Base-by-base conservation (phyloP, 2,888 invertebrate species). In the Sipunculus nudus region DNA sequence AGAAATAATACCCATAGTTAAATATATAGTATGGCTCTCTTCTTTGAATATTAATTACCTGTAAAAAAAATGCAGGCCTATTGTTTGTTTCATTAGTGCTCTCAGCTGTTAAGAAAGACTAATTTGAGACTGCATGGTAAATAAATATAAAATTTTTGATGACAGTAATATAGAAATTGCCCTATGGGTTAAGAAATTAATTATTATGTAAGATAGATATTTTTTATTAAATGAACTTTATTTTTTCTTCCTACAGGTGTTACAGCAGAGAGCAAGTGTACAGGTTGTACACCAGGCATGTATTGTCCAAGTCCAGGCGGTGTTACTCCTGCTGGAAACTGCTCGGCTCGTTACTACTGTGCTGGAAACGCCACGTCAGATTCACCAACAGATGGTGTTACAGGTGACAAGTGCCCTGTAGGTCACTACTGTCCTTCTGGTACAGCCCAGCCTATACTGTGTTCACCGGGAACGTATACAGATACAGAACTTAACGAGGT, bases 351-450 rank as follows among this genome's bases (percentile, higher is more conserved):
- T 3, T 77, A 75, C 67, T 81, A 73, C 66, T 81, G 81, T 53
- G 75, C 77, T n/a, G 65, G 69, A 5, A 79, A 78, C 47, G 79
- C 79, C 6, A 73, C 77, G 53, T 62, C 70, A 1, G 67, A 74
- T 0, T 68, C 67, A 28, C 81, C 81, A 16, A 73, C 70, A 46
- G 71, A 72, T 26, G 60, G 61, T 26, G 70, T 69, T 47, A 72
- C 75, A 0, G 81, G 80, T 5, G 76, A 78, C 3, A 59, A 76
- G 0, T 80, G 79, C 53, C 80, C 79, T 1, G 59, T 65, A 4
- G 78, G 78, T 4, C 68, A 79, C 63, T 81, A 76, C 63, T 81
- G 81, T 56, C 78, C 76, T 1, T 68, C 63, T 29, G 78, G 78
- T 6, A 77, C 79, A 10, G 68, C 72, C 39, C 68, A 71, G 28